A percentile compares a stretch with the other conserved stretches of the same genome.
Conservation (phyloP, 2,113 vertebrate genomes). For the Salvelinus namaycush region DNA sequence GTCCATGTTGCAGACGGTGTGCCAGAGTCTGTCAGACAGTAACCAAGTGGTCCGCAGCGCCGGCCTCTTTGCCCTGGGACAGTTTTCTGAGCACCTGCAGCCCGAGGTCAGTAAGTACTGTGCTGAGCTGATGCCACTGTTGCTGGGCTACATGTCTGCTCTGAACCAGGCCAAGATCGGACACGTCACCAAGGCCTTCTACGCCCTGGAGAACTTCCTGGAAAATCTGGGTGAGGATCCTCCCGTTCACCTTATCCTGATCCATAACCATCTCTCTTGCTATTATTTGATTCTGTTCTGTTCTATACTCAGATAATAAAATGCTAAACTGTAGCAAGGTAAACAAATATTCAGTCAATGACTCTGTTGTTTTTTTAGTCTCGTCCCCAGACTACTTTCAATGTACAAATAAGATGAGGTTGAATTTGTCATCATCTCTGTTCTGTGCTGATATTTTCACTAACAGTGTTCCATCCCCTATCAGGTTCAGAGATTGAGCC, state of each 20-base stretch:
- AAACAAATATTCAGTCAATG: no score
- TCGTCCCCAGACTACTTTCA: neutral
- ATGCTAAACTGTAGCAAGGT: no score
- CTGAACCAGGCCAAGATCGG: constrained; percentile 75
- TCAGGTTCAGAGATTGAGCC: constrained; percentile 82
- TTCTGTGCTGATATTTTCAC: neutral
- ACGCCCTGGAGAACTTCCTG: constrained; percentile 89
- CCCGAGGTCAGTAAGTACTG: constrained; percentile 84
- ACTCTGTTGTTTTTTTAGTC: neutral
- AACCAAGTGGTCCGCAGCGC: constrained; percentile 84
- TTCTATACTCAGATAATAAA: no score
- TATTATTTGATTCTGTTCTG: neutral
- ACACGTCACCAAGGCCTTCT: constrained; percentile 87
- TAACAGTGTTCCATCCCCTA: no score
- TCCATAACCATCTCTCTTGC: neutral
- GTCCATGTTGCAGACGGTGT: constrained; percentile 81
- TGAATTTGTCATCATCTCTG: neutral
- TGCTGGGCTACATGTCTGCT: constrained; percentile 80
- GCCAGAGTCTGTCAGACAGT: constrained; percentile 77
- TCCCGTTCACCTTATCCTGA: neutral
- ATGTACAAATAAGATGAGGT: no score
- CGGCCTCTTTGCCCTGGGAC: constrained; percentile 84
- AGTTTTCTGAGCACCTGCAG: constrained; percentile 90
- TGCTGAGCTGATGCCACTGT: constrained; percentile 82
- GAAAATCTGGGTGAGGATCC: constrained; percentile 82